Base-by-base conservation (phyloP, 2,797 vertebrate species). In the Phalloptychus januarius region DNA sequence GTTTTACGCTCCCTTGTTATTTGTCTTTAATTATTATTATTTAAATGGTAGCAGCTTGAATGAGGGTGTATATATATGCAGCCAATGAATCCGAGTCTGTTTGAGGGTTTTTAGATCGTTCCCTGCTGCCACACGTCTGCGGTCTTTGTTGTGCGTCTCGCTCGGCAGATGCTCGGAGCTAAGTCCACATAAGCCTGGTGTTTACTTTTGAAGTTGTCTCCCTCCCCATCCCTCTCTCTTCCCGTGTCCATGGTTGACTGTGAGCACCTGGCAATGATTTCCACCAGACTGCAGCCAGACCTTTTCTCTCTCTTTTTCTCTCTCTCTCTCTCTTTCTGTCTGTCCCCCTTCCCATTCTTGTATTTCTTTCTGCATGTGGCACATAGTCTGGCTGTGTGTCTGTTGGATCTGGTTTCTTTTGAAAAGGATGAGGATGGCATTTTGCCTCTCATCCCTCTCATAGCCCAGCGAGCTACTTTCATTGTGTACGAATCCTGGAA, bases 211-310 rank as follows among this genome's bases (percentile, higher is more conserved):
- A 92, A 92, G 88, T 86, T 71, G 85, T 73, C 85, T 86, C 85
- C 87, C 85, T 85, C 85, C 11, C 77, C 84, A 76, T 87, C 82
- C 81, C 79, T 86, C 87, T 88, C 80, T 86, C 87, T 88, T 87
- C 88, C 90, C 87, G 79, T 80, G 84, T 88, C 85, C 84, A 72
- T 38, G 77, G 88, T 84, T 83, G 89, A 85, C 90, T 91, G 88
- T 93, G 92, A 90, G 92, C 95, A 95, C 95, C 95, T 96, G 95
- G 95, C 85, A 95, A 92, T 96, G 93, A 94, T 96, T 95, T 93
- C 36, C 86, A 86, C 86, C 92, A 88, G 91, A 84, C 93, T 93
- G 90, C 88, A 93, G 86, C 85, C 90, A 91, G 73, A 92, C 84
- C 88, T 93, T 46, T 56, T 23, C 15, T 58, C 10, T 25, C 23